Percentiles rank a stretch among this genome's conserved stretches.
Conservation (phyloP, 2,113 vertebrate genomes). For the Hystrix brachyura region DNA sequence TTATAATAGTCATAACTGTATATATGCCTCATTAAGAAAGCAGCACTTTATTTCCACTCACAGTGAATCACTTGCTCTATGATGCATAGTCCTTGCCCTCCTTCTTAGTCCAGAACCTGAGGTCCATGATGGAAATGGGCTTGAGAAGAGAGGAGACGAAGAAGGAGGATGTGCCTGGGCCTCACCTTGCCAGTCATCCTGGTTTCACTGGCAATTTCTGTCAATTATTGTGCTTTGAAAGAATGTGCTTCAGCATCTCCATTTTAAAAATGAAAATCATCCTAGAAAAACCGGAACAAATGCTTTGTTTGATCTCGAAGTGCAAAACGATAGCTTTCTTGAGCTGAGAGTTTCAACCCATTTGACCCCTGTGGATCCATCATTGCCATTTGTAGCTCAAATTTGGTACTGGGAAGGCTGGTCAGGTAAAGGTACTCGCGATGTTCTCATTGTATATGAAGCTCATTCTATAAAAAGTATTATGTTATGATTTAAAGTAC, state of each 20-base stretch:
- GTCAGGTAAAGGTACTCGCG: neutral
- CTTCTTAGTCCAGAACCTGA: neutral
- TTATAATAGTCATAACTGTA: neutral
- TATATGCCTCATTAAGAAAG: neutral
- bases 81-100: neutral
- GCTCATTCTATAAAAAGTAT: neutral
- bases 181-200: neutral
- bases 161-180: fast-evolving
- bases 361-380: neutral
- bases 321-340: neutral
- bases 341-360: neutral
- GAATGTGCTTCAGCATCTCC: neutral
- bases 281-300: neutral
- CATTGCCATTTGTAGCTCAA: neutral
- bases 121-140: neutral
- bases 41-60: neutral
- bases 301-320: neutral
- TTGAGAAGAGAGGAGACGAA: neutral
- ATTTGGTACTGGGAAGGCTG: neutral
- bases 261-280: slow-evolving; percentile 15
- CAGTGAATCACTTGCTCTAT: neutral
- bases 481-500: neutral
- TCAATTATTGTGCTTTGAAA: neutral
- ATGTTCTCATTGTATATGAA: neutral
- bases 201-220: neutral